phyloP scores from a whole-genome alignment of 2,888 invertebrate genomes.

The Lasioglossum calceatum region DNA sequence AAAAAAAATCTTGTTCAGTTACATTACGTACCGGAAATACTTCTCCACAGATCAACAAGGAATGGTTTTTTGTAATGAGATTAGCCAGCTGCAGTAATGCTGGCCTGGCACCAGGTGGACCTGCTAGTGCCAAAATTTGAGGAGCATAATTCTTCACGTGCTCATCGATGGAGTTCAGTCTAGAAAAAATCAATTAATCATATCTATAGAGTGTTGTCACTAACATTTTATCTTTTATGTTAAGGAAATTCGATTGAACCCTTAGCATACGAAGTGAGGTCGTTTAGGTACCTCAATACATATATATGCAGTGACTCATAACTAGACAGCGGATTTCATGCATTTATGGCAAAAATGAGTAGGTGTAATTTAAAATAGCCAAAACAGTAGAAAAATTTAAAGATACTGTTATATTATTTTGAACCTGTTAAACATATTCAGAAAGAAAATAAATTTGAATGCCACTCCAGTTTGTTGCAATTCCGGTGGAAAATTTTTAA shows the following conservation, averaged over 20 bases:
- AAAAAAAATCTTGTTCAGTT: slow-evolving; percentile 21
- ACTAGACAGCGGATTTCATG: no score
- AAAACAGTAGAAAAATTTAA: no score
- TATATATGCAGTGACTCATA: no score
- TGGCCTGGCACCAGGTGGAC: slow-evolving; percentile 93
- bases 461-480: no score
- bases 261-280: not conserved
- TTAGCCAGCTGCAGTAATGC: slow-evolving; percentile 96
- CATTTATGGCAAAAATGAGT: no score
- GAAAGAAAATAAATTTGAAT: no score
- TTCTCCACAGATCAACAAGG: slow-evolving; percentile 95
- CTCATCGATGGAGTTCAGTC: slow-evolving; percentile 93
- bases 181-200: slow-evolving; percentile 71
- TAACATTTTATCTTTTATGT: not conserved
- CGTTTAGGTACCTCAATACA: not conserved
- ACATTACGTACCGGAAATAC: slow-evolving; percentile 88
- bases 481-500: no score
- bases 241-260: not conserved
- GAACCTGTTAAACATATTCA: no score
- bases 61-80: slow-evolving; percentile 95
- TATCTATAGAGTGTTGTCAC: not conserved
- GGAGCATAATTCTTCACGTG: slow-evolving; percentile 99
- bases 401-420: no score
- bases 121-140: slow-evolving; percentile 94
- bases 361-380: no score